Percentiles rank a stretch among this genome's conserved stretches.
Evolutionary conservation across 1,140 invertebrate genomes (phyloP).

Genomic region (Diprion similis): DNA sequence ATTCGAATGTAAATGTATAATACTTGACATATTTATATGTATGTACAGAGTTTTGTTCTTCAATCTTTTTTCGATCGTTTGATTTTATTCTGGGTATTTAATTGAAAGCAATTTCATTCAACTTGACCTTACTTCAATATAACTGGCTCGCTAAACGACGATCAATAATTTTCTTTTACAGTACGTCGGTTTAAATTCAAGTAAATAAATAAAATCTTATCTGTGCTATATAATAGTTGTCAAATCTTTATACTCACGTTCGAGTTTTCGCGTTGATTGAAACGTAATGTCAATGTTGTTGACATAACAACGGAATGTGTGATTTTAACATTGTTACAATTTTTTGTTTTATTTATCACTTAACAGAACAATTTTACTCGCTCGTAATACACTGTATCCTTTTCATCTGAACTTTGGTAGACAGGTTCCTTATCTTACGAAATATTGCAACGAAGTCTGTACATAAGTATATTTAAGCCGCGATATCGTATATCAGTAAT

Average conservation of each 20-base stretch:
- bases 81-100: neutral
- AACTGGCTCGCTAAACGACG: neutral
- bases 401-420: slow-evolving; percentile 2
- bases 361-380: neutral
- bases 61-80: neutral
- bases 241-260: too few relatives aligned
- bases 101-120: neutral
- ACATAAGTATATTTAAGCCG: neutral
- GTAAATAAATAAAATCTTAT: neutral
- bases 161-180: neutral
- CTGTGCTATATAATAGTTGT: too few relatives aligned
- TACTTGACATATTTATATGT: neutral
- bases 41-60: neutral
- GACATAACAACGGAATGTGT: neutral
- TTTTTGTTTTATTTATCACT: neutral
- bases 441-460: neutral
- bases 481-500: neutral
- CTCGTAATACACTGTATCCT: neutral
- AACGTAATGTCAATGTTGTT: too few relatives aligned
- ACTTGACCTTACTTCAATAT: neutral
- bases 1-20: neutral
- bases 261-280: too few relatives aligned
- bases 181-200: neutral
- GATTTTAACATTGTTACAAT: neutral
- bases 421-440: neutral